Percentiles rank a stretch among this genome's conserved stretches.
Conservation (phyloP, 2,888 invertebrate genomes). For the Corbicula japonica region DNA sequence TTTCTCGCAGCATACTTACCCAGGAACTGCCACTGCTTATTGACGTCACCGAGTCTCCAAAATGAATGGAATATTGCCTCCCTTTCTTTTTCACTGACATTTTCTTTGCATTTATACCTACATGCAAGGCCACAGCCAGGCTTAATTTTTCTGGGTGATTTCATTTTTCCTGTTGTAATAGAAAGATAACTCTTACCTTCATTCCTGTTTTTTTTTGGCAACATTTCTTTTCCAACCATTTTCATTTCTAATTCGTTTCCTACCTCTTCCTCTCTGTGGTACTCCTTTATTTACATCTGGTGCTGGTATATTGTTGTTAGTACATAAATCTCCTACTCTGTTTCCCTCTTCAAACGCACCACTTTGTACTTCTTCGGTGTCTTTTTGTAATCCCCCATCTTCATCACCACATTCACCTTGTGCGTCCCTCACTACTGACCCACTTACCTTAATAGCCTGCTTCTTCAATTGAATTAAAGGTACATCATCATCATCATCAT, state of each 20-base stretch:
- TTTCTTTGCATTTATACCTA: constrained; percentile 15
- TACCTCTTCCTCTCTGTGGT: neutral
- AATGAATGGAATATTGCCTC: constrained; percentile 11
- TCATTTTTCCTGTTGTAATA: neutral
- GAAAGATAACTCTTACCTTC: constrained; percentile 5
- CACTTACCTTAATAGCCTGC: neutral
- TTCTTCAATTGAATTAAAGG: neutral
- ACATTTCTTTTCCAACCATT: constrained; percentile 6
- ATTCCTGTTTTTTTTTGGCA: neutral
- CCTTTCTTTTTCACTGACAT: neutral
- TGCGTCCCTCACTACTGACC: neutral
- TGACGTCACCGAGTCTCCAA: constrained; percentile 9
- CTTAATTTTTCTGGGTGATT: neutral
- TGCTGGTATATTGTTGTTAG: too few species aligned
- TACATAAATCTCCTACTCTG: too few species aligned
- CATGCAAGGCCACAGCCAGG: constrained; percentile 11
- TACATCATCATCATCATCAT: constrained; percentile 12
- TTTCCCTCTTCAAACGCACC: too few species aligned
- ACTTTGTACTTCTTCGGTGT: neutral
- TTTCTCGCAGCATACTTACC: constrained; percentile 7
- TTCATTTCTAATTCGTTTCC: neutral
- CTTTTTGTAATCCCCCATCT: neutral
- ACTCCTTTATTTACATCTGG: neutral
- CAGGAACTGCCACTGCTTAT: constrained; percentile 17
- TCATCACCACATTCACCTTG: neutral